Base-by-base conservation (phyloP, 2,888 invertebrate species). In the Corbicula japonica region DNA sequence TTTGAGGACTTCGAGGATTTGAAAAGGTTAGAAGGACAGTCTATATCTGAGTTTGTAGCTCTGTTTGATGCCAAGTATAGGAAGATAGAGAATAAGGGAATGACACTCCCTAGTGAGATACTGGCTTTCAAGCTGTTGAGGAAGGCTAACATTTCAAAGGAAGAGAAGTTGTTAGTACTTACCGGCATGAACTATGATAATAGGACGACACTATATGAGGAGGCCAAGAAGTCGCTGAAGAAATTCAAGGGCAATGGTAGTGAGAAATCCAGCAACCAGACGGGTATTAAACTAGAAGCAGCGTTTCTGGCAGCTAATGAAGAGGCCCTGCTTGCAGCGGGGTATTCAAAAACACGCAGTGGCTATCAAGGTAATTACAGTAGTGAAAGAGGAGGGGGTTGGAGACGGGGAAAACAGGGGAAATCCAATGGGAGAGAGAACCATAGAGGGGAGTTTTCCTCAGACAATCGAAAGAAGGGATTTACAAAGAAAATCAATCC, bases 71-170 rank as follows among this genome's bases (percentile, higher is more conserved):
- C 34, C 8, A 72, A 71, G 34, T 83, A 83, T 60, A 41, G 70
- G 23, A 77, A 71, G 54, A 80, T 83, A 23, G 69, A 74, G 21
- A 83, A 83, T 48, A 76, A 76, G 34, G 69, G 76, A n/a, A 80
- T 41, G 41, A 41, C 41, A 41, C 41, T 56, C 10, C 34, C 61
- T 21, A 21, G 15, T 35, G 61, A 61, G 26, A 61, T 61, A 21
- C 38, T 61, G n/a, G 61, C 61, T 10, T 61, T 61, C 38, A 61
- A 61, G 26, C 61, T 61, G 8, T 38, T 61, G 21, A 10, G 61
- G 26, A 61, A 61, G 23, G 34, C 61, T n/a, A 62, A 62, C 28
- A 62, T 62, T 6, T 18, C 41, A 41, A 60, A 65, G 41, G 62
- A 73, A 50, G 76, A 70, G 48, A 63, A 66, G 38, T 54, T 73